These are phyloP conservation scores for Dione vanillae DNA, from an alignment of 2,888 invertebrate genomes.

Conservation along the genomic window DNA sequence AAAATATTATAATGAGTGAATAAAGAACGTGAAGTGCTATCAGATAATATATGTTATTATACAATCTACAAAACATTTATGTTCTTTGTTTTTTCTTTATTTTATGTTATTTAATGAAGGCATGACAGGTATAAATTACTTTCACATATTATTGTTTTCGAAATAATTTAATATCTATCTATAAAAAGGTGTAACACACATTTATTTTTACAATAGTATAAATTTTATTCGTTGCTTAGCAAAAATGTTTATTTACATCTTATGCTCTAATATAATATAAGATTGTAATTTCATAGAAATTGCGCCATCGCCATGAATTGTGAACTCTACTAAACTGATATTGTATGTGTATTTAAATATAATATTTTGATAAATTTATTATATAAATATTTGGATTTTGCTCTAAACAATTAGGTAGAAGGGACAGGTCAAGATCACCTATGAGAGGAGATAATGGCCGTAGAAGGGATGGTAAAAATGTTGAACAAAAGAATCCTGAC, in stretches of 20 bases:
- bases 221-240: background rate
- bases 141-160: background rate
- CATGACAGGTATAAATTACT: slow-evolving; percentile 10
- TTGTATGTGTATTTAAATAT: background rate
- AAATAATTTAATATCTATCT: background rate
- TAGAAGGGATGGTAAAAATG: slow-evolving; percentile 60
- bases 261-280: background rate
- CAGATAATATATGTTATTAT: background rate
- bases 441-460: slow-evolving; percentile 60
- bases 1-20: background rate
- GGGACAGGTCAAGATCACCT: slow-evolving; percentile 73
- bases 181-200: background rate
- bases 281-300: background rate
- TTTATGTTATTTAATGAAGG: slow-evolving; percentile 1
- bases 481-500: slow-evolving; percentile 52
- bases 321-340: background rate
- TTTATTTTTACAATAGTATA: background rate
- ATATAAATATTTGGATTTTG: background rate
- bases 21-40: background rate
- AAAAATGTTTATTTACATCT: background rate
- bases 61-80: background rate
- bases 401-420: slow-evolving; percentile 48
- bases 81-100: background rate
- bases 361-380: background rate
- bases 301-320: background rate